Base-by-base conservation (phyloP, 2,888 invertebrate species). In the Bembecia ichneumoniformis region DNA sequence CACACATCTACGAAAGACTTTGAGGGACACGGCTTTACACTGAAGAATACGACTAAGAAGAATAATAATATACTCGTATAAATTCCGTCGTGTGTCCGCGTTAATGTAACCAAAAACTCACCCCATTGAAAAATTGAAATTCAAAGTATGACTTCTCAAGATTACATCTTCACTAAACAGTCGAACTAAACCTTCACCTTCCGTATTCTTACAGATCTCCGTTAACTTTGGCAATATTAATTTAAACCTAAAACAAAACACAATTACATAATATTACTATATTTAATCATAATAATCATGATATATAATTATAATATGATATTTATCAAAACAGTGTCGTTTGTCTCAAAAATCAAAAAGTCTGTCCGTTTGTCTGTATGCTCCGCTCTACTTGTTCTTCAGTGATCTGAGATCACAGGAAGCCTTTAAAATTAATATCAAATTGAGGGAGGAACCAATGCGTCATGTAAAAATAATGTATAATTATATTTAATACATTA, bases 121-220 rank as follows among this genome's bases (percentile, higher is more conserved):
- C 74, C 71, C 68, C 15, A 72, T 28, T 28, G 28, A 9, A 28
- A 28, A 28, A n/a, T n/a, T n/a, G 7, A 28, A 9, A 1, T 28
- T 28, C 28, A 28, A 7, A 28, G 7, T 28, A 9, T 46, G 11
- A 2, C 36, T 46, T 7, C 68, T 55, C 3, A 77, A 45, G 1
- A 43, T 35, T 1, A 62, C 52, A 2, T 77, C 75, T 49, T 75
- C 72, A 7, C 59, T 49, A 2, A 77, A 35, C 4, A 70, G 47
- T 0, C 50, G 57, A 1, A 55, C 52, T 1, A 68, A 3, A 1
- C 48, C 49, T 7, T 67, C 68, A 0, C 62, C 70, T 44, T 73
- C 73, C 0, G 70, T 66, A 2, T 58, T 57, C 1, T 51, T 51
- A 0, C 68, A 58, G 0, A 50, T 11, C 0, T 47, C 35, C 34